A percentile compares a stretch with the other conserved stretches of the same genome.
These are phyloP conservation scores for Decapterus maruadsi DNA, from an alignment of 2,797 vertebrate species.

Conservation along the genomic window DNA sequence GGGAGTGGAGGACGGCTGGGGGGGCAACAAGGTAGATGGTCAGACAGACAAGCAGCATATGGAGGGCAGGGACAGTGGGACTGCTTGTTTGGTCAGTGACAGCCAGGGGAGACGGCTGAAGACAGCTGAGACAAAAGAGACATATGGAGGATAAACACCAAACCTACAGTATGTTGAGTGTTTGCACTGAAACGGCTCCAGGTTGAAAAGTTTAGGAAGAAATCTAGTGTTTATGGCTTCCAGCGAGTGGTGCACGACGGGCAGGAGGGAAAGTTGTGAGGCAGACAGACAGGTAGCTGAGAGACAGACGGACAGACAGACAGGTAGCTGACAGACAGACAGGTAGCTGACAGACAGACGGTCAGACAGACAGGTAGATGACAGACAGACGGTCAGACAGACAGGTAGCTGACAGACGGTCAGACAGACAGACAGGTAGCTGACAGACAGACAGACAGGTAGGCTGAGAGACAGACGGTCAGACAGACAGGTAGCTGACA, in stretches of 20 bases:
- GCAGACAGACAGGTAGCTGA: constrained; percentile 24
- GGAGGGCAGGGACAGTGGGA: constrained; percentile 54
- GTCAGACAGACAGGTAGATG: too few relatives aligned
- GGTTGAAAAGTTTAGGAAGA: constrained; percentile 3
- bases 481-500: too few relatives aligned
- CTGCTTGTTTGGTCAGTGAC: constrained; percentile 53
- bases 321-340: too few relatives aligned
- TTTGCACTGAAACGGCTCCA: constrained; percentile 1
- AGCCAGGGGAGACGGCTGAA: constrained; percentile 41
- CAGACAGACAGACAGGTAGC: constrained; percentile 29
- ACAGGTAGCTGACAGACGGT: constrained; percentile 25
- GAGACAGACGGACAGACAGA: constrained; percentile 28
- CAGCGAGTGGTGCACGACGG: background rate
- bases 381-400: too few relatives aligned
- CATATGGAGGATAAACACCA: constrained; percentile 41
- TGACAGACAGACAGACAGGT: too few relatives aligned
- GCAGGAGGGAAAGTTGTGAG: background rate
- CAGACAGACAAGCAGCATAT: constrained; percentile 56
- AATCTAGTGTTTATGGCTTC: constrained; percentile 1
- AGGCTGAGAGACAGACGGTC: too few relatives aligned
- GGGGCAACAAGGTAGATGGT: constrained; percentile 37
- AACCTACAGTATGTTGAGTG: background rate
- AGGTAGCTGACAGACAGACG: too few relatives aligned
- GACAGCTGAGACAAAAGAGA: constrained; percentile 71
- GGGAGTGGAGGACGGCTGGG: background rate